These are phyloP conservation scores for Cuniculus paca DNA, from an alignment of 2,797 vertebrate species.

Conservation along the genomic window DNA sequence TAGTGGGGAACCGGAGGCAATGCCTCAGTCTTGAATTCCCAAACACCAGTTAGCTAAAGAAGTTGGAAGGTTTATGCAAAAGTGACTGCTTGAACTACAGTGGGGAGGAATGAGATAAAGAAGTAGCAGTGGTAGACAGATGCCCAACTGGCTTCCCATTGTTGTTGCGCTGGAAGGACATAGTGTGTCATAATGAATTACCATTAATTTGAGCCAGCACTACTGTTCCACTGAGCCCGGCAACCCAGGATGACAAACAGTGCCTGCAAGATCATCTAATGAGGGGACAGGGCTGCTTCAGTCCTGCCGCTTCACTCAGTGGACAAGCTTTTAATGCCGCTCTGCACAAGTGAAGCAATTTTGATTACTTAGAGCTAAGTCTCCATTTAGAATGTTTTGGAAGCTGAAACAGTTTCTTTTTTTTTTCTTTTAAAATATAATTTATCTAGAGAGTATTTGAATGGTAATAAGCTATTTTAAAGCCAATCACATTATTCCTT, in stretches of 20 bases:
- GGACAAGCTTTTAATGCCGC: slow-evolving; percentile 96
- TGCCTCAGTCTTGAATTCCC: slow-evolving; percentile 43
- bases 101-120: slow-evolving; percentile 52
- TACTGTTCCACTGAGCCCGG: slow-evolving; percentile 85
- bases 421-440: slow-evolving; percentile 82
- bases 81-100: slow-evolving; percentile 54
- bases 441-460: slow-evolving; percentile 90
- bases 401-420: slow-evolving; percentile 84
- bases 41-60: slow-evolving; percentile 45
- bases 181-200: slow-evolving; percentile 91
- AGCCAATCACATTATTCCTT: slow-evolving; percentile 86
- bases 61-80: slow-evolving; percentile 53
- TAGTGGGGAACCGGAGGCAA: rapidly evolving
- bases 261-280: slow-evolving; percentile 93
- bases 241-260: slow-evolving; percentile 91
- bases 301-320: slow-evolving; percentile 92
- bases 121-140: slow-evolving; percentile 33
- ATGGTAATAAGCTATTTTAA: slow-evolving; percentile 95
- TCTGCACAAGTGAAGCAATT: slow-evolving; percentile 96
- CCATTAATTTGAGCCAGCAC: slow-evolving; percentile 90
- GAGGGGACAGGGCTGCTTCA: slow-evolving; percentile 92
- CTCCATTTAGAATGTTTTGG: slow-evolving; percentile 93
- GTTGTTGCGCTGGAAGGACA: slow-evolving; percentile 91
- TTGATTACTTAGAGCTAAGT: slow-evolving; percentile 93
- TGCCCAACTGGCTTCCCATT: slow-evolving; percentile 79